Base-by-base conservation (phyloP, 64 coral and sea anemone species). In the Montipora sp. region DNA sequence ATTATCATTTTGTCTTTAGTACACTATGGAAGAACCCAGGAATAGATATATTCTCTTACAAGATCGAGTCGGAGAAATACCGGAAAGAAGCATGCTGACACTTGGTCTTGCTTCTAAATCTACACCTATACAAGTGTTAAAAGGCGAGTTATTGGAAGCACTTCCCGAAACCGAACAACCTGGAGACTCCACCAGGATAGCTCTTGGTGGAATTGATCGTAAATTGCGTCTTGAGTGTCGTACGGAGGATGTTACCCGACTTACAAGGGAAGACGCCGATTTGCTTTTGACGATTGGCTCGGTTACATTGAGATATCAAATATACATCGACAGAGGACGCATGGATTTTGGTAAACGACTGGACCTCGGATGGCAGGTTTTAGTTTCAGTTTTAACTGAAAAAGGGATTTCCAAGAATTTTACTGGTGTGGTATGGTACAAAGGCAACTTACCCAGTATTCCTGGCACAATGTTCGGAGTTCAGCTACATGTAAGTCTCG, bases 381-480 rank as follows among this genome's bases (percentile, higher is more conserved):
- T 24, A 24, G 24, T 24, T 24, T 24, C 24, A 24, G 24, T 24
- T 24, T 24, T 24, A 24, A 24, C 24, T 24, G 24, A 24, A 24
- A 24, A 0, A 24, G 24, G 0, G 24, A 24, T 24, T 24, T 27
- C 24, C 24, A 27, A 27, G 24, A 27, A 27, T 27, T 27, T 27
- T 1, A 0, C 24, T 1, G 24, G 24, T 27, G 24, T 27, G 1
- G 24, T 27, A 27, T 1, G 24, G 24, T 27, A 27, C 24, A 27
- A 27, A 27, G 24, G 24, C 1, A 1, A 27, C 24, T 27, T 27
- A 27, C 24, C 24, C n/a, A 75, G 60, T 7, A 5, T 86, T 10
- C 14, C 58, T 65, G 93, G 96, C 3, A 98, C 86, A 23, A 95
- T 90, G 90, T 98, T 95, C 90, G 96, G 96, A 51, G 83, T 98